Evolutionary conservation across 2,797 vertebrate genomes (phyloP), one percentile per base, ranked within the genome.

Genomic region (Poeciliopsis presidionis): DNA sequence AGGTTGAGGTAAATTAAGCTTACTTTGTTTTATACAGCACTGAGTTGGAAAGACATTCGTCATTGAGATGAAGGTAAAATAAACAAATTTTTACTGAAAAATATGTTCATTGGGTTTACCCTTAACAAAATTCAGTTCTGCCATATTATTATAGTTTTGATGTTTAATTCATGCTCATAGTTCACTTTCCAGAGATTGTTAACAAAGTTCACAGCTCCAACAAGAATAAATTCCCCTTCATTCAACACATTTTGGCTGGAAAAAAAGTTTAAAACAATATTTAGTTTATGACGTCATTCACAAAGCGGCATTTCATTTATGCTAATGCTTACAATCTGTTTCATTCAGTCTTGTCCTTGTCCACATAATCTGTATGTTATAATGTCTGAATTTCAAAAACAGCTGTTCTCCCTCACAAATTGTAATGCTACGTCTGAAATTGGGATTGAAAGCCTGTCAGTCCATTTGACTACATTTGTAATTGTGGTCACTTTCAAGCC

Each of bases 301-400:
- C 9, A 67, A 67, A 41, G 36, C 12, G 2, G 9, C 20, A 67
- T 41, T 11, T 39, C 4, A 11, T 41, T 41, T 41, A 25, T 67
- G 63, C 63, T 67, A 25, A 41, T 67, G 20, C 18, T 5, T 25
- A 41, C 4, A 11, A 67, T 41, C 36, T 12, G 9, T 41, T 39
- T 67, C 25, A 41, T 67, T 67, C 36, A 25, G 63, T 41, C 9
- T 5, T 67, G 36, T 67, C 20, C 18, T 5, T 41, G 63, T 39
- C 20, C 36, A 25, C 20, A 67, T 67, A 41, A 13, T 25, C 63
- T 41, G 4, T 13, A 12, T 41, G 39, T 67, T 67, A 36, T 20
- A 65, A 41, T 41, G 20, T 22, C 63, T 41, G 39, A 67, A 67
- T 67, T 67, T 67, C 63, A 22, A 12, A 67, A 67, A 67, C 63